Evolutionary conservation across 2,113 vertebrate species (phyloP).

Genomic region (Ursus arctos): DNA sequence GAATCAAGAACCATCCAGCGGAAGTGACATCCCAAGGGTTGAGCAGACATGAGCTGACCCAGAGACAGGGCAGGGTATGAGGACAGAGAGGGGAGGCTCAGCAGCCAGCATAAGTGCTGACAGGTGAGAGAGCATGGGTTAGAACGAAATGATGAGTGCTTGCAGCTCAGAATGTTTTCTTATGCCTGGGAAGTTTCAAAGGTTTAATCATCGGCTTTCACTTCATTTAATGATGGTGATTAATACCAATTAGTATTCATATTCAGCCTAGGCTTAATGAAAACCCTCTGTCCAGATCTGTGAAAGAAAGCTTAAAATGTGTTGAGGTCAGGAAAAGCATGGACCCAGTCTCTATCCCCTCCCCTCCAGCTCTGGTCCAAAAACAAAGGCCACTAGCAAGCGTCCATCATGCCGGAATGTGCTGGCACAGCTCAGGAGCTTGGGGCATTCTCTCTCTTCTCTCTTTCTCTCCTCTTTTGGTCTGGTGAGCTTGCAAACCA

Average conservation of each 20-base stretch:
- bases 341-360: neutral
- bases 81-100: neutral
- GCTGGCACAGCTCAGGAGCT: slow-evolving; percentile 24
- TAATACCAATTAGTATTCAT: neutral
- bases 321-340: slow-evolving; percentile 51
- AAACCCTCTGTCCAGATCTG: neutral
- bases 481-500: slow-evolving; percentile 43
- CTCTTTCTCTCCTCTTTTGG: neutral
- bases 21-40: neutral
- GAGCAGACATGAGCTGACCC: neutral
- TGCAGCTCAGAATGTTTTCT: neutral
- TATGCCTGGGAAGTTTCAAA: neutral
- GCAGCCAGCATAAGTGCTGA: neutral
- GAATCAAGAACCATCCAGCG: neutral
- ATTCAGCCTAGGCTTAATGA: neutral
- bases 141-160: neutral
- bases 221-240: neutral
- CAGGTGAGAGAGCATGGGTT: neutral
- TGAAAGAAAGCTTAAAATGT: slow-evolving; percentile 26
- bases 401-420: slow-evolving; percentile 40
- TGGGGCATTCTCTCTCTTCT: neutral
- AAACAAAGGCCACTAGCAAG: slow-evolving; percentile 58
- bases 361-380: neutral
- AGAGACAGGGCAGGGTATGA: neutral
- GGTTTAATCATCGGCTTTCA: neutral